Base-by-base conservation (phyloP, 2,888 invertebrate genomes). In the Axea sp. region DNA sequence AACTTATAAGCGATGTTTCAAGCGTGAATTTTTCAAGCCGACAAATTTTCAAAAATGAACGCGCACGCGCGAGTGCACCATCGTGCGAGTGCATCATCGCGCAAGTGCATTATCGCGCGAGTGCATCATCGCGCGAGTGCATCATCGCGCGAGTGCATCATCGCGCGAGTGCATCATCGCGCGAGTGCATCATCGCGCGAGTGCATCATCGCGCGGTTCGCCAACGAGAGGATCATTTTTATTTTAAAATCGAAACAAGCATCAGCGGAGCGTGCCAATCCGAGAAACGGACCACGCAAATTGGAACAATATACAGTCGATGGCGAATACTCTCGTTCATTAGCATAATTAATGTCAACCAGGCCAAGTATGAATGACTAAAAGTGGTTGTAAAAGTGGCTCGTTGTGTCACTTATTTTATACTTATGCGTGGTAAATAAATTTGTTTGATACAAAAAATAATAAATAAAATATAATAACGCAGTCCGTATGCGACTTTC, bases 261-360 rank as follows among this genome's bases (percentile, higher is more conserved):
- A 7, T 19, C 4, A 19, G 26, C 26, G 7, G 7, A 15, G 11
- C 2, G 6, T 0, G 7, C 12, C 14, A 33, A 7, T 14, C 1
- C 33, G 11, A 31, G 31, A 47, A 47, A 31, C 17, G 30, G 11
- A 30, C 11, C 47, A 12, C 6, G 4, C 22, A 47, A 19, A 47
- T 30, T 15, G 14, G 4, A 28, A 28, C 45, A 45, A 47, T 47
- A 17, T 17, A 30, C 30, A n/a, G 3, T 19, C 49, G 35, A 28
- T 15, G 51, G 14, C 59, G 17, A 45, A 47, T 30, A 45, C 35
- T 60, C 15, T 9, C 24, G 15, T 2, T 31, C 9, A 62, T 62
- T 62, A 62, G 30, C 60, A 62, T 62, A 62, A 60, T 45, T 60
- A 60, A 49, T 49, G 49, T 9, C 49, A 31, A 19, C 26, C n/a